Conservation (phyloP, 2,888 invertebrate species). For the Drosophila longiperda region DNA sequence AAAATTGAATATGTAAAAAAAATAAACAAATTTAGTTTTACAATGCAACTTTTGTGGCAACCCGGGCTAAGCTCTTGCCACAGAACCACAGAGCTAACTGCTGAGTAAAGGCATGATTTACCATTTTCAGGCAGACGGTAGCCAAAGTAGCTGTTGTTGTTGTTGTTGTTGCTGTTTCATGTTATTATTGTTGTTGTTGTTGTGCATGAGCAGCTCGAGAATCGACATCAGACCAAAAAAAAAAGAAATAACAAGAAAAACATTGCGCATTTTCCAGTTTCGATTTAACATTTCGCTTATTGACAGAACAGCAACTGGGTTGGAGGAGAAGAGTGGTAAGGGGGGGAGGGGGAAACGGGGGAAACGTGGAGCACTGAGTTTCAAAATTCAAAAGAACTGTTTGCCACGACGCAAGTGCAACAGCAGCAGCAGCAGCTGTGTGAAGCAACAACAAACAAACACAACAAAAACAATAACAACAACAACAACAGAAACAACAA, state of each 20-base stretch:
- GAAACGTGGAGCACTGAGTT: conserved; percentile 39
- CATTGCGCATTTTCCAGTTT: conserved; percentile 36
- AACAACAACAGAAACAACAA: neutral
- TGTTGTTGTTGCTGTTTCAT: conserved; percentile 29
- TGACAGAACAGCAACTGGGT: conserved; percentile 23
- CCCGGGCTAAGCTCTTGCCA: conserved; percentile 21
- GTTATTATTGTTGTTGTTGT: conserved; percentile 59
- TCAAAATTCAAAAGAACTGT: conserved; percentile 60
- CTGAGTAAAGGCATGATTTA: conserved; percentile 38
- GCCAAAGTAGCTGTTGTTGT: conserved; percentile 28
- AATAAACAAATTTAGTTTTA: no score
- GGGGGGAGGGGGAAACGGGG: conserved; percentile 1
- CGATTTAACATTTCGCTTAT: conserved; percentile 57
- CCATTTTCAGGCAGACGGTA: conserved; percentile 49
- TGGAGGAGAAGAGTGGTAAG: neutral
- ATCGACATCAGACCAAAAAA: conserved; percentile 27
- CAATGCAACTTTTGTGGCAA: neutral
- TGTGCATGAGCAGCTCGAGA: conserved; percentile 69
- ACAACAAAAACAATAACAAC: conserved; percentile 8
- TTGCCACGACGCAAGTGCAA: conserved; percentile 48
- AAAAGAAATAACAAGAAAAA: conserved; percentile 27
- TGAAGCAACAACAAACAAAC: conserved; percentile 22
- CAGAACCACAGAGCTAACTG: conserved; percentile 17
- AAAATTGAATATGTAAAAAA: no score
- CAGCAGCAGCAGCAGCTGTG: conserved; percentile 12